Percentiles rank a stretch among this genome's conserved stretches.
Evolutionary conservation across 2,113 vertebrate species (phyloP).

Genomic region (Odobenus rosmarus): DNA sequence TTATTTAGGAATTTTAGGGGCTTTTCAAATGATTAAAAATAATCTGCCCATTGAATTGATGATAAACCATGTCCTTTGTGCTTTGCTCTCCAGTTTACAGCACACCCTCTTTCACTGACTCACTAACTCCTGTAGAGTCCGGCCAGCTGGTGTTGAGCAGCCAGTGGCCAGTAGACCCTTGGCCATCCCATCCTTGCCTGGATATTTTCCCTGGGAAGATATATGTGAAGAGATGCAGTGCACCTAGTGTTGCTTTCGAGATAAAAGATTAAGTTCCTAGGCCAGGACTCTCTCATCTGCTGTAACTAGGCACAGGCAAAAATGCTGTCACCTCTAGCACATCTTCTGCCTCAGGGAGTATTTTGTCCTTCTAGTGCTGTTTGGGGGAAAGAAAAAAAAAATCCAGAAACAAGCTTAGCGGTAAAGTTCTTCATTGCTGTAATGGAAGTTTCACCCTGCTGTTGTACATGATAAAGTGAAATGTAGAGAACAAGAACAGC

Average conservation of each 20-base stretch:
- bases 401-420: background rate
- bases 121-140: background rate
- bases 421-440: constrained; percentile 9
- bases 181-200: background rate
- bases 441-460: background rate
- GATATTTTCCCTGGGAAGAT: background rate
- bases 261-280: background rate
- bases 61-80: background rate
- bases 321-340: background rate
- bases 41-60: background rate
- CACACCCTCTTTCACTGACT: background rate
- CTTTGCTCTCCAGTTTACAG: background rate
- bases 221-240: fast-evolving
- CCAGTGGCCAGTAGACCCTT: background rate
- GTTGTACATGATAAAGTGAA: background rate
- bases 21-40: constrained; percentile 16
- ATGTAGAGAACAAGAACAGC: background rate
- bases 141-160: background rate
- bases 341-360: background rate
- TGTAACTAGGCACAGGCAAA: background rate
- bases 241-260: background rate
- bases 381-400: background rate
- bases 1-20: constrained; percentile 3
- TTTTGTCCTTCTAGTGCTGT: background rate
- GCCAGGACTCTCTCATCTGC: background rate